Evolutionary conservation across 2,888 invertebrate genomes (phyloP).

Genomic region (Zaprionus obscuricornis): DNA sequence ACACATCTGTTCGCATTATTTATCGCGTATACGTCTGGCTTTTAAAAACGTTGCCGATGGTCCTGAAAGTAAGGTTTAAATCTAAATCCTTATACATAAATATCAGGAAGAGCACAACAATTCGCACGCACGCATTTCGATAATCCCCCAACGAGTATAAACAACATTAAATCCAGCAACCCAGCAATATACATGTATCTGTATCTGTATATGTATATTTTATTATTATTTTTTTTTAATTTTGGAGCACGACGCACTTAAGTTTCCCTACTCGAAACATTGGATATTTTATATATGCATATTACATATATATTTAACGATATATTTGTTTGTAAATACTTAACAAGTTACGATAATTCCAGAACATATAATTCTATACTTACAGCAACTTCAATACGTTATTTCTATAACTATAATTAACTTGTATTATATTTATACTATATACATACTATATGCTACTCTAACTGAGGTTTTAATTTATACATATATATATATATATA

Average conservation of each 20-base stretch:
- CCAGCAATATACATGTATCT: slow-evolving; percentile 1
- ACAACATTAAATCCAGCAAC: slow-evolving; percentile 11
- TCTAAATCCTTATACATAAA: not conserved
- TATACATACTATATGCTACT: slow-evolving; percentile 52
- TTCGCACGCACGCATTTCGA: slow-evolving; percentile 30
- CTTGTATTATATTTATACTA: slow-evolving; percentile 8
- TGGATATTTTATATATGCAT: slow-evolving; percentile 20
- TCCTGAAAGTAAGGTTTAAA: slow-evolving; percentile 91
- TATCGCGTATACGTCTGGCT: slow-evolving; percentile 91
- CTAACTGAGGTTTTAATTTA: slow-evolving; percentile 75
- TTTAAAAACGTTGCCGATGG: slow-evolving; percentile 94
- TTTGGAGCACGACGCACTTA: slow-evolving; percentile 33
- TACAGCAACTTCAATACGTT: slow-evolving; percentile 53
- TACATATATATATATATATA: slow-evolving; percentile 24
- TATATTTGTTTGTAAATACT: slow-evolving; percentile 65
- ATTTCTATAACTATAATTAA: slow-evolving; percentile 30
- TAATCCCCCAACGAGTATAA: slow-evolving; percentile 46
- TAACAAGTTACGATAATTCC: slow-evolving; percentile 47
- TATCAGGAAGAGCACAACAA: too few species aligned
- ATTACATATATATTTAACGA: slow-evolving; percentile 2
- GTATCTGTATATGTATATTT: too few species aligned
- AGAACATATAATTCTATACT: slow-evolving; percentile 37
- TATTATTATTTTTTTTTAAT: too few species aligned
- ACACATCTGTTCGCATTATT: slow-evolving; percentile 88
- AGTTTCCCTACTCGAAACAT: slow-evolving; percentile 20